phyloP scores from a whole-genome alignment of 2,797 vertebrate species.

The Paedocypris micromegethes region DNA sequence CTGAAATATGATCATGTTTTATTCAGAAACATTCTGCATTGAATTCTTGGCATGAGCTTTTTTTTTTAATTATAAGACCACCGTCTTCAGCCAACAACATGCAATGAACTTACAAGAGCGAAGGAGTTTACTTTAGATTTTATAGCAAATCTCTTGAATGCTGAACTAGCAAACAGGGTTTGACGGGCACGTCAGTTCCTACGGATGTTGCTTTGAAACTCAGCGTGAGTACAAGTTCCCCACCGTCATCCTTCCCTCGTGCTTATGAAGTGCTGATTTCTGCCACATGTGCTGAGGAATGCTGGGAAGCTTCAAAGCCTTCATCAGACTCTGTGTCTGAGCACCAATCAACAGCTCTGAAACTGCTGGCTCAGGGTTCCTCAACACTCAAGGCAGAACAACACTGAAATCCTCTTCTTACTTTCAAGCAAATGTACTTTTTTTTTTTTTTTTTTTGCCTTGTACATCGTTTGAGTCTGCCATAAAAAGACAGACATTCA shows the following conservation, averaged over 20 bases:
- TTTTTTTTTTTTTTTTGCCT: too few species aligned
- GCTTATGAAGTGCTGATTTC: slow-evolving; percentile 33
- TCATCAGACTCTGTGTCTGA: slow-evolving; percentile 18
- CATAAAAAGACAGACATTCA: too few species aligned
- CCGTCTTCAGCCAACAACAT: too few species aligned
- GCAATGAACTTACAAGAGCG: too few species aligned
- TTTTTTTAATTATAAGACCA: too few species aligned
- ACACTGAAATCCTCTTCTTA: background rate
- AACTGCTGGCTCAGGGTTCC: slow-evolving; percentile 23
- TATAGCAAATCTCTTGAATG: too few species aligned
- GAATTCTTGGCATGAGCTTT: too few species aligned
- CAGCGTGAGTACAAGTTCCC: slow-evolving; percentile 13
- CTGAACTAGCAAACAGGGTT: background rate
- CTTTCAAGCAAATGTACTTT: background rate
- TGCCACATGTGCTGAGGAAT: slow-evolving; percentile 24
- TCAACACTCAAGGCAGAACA: slow-evolving; percentile 1
- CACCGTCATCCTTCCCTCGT: background rate
- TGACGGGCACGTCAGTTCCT: slow-evolving; percentile 21
- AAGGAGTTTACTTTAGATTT: too few species aligned
- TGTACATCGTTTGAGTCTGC: too few species aligned
- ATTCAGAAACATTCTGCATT: too few species aligned
- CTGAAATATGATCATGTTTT: slow-evolving; percentile 5
- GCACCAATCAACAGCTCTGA: slow-evolving; percentile 10
- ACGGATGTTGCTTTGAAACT: slow-evolving; percentile 28
- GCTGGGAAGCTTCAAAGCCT: slow-evolving; percentile 25